Evolutionary conservation across 2,113 vertebrate genomes (phyloP).

Genomic region (Meleagris gallopavo): DNA sequence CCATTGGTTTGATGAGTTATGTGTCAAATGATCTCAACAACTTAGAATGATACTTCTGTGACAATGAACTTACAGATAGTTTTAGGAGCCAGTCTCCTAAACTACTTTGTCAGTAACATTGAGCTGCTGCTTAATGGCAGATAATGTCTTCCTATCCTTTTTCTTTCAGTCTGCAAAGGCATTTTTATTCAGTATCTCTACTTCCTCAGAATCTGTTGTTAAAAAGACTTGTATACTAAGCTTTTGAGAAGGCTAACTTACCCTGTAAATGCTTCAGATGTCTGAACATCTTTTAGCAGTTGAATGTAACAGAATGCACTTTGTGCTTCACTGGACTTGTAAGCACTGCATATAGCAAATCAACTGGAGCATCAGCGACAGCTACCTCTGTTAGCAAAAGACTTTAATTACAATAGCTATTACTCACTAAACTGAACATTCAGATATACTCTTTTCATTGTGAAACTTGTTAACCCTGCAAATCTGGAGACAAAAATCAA

Average conservation of each 20-base stretch:
- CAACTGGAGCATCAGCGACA: background rate
- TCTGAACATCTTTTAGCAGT: background rate
- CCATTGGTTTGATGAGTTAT: background rate
- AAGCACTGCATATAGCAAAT: background rate
- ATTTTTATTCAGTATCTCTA: background rate
- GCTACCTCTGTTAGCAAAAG: background rate
- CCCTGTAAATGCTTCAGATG: background rate
- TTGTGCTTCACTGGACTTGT: background rate
- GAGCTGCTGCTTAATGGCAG: background rate
- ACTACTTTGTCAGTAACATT: background rate
- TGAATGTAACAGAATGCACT: background rate
- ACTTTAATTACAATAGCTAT: background rate
- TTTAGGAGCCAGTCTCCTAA: background rate
- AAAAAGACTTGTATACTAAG: background rate
- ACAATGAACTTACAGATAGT: background rate
- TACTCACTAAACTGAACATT: background rate
- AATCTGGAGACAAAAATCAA: background rate
- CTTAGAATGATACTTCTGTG: background rate
- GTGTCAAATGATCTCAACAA: background rate
- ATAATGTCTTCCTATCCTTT: background rate
- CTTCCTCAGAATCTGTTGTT: background rate
- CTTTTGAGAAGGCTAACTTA: background rate
- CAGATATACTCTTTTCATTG: background rate
- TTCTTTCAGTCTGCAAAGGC: background rate
- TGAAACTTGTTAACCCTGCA: background rate